Percentiles rank a stretch among this genome's conserved stretches.
Conservation (phyloP, 2,888 invertebrate genomes). For the Callinectes sapidus region DNA sequence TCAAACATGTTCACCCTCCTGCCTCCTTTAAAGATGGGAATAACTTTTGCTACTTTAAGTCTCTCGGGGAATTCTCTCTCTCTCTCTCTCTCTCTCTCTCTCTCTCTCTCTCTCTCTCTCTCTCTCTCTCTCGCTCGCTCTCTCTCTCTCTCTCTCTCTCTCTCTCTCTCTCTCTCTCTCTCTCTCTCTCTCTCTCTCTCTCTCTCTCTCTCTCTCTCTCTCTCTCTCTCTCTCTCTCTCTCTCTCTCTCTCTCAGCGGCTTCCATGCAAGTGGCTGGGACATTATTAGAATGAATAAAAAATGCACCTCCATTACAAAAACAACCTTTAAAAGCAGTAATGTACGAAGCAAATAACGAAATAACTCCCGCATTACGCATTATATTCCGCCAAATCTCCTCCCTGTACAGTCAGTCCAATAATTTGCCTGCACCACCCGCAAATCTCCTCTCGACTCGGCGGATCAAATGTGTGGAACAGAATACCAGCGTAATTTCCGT, state of each 20-base stretch:
- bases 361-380: not conserved
- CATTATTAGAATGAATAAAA: not conserved
- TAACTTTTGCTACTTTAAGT: too few relatives aligned
- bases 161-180: too few relatives aligned
- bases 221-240: too few relatives aligned
- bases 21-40: too few relatives aligned
- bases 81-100: too few relatives aligned
- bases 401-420: not conserved
- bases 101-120: too few relatives aligned
- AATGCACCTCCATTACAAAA: not conserved
- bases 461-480: constrained; percentile 14
- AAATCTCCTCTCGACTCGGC: not conserved
- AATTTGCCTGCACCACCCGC: not conserved
- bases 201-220: too few relatives aligned
- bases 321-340: not conserved
- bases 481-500: constrained; percentile 16
- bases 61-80: too few relatives aligned
- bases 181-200: too few relatives aligned
- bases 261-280: not conserved
- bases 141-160: too few relatives aligned
- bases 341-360: not conserved
- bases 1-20: too few relatives aligned
- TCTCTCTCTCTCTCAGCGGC: not conserved
- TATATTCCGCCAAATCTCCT: not conserved
- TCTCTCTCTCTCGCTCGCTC: too few relatives aligned